phyloP scores from a whole-genome alignment of 2,888 invertebrate genomes.

The Arrhopalites spinosus region DNA sequence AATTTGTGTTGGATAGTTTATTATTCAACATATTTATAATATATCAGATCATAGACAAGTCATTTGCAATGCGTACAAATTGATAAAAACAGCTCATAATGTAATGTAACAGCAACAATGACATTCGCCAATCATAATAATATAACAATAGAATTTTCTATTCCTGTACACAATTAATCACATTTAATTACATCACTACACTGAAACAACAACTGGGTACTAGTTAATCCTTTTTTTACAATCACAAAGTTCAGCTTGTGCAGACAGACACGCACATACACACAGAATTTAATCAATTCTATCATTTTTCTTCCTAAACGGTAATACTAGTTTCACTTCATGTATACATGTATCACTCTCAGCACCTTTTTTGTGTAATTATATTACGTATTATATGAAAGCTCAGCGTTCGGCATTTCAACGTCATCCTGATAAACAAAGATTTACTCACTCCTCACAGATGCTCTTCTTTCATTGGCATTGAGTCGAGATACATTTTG shows the following conservation, averaged over 20 bases:
- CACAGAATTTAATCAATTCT: not conserved
- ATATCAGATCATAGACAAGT: not conserved
- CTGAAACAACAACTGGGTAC: not conserved
- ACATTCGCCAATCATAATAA: not conserved
- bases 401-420: constrained; percentile 11
- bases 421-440: not conserved
- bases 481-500: not conserved
- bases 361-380: not conserved
- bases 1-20: too few relatives aligned
- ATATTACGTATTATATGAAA: not conserved
- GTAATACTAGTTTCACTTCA: not conserved
- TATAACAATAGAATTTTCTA: not conserved
- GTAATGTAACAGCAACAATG: not conserved
- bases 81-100: too few relatives aligned
- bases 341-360: constrained; percentile 1
- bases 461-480: not conserved
- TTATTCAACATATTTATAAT: too few relatives aligned
- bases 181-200: not conserved
- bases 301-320: not conserved
- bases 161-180: too few relatives aligned
- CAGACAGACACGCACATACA: not conserved
- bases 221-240: not conserved
- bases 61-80: not conserved
- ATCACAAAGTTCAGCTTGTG: not conserved
- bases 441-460: not conserved